Evolutionary conservation across 2,888 invertebrate genomes (phyloP).

Genomic region (Adela reaumurella): DNA sequence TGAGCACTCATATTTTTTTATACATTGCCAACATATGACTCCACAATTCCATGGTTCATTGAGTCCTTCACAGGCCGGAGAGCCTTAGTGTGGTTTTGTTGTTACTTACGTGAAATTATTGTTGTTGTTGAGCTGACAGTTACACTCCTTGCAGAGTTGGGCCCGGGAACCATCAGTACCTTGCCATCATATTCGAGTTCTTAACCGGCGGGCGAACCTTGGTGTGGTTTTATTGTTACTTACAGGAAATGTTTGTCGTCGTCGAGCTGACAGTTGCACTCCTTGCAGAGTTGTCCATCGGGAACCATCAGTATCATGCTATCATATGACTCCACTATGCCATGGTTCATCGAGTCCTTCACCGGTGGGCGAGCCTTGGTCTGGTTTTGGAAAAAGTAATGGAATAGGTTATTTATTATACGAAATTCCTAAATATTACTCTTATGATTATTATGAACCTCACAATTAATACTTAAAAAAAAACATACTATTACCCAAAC

Average conservation of each 20-base stretch:
- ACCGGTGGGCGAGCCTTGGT: conserved; percentile 49
- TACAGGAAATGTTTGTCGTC: conserved; percentile 78
- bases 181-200: too few species aligned
- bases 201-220: too few species aligned
- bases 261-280: conserved; percentile 70
- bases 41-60: too few species aligned
- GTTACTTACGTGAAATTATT: conserved; percentile 82
- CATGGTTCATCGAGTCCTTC: conserved; percentile 41
- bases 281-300: conserved; percentile 62
- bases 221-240: too few species aligned
- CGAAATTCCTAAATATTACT: too few species aligned
- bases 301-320: conserved; percentile 37
- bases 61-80: too few species aligned
- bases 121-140: conserved; percentile 64
- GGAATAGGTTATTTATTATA: conserved; percentile 17
- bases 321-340: conserved; percentile 39
- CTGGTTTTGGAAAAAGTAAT: conserved; percentile 16
- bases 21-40: too few species aligned
- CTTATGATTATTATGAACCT: too few species aligned
- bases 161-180: conserved; percentile 48
- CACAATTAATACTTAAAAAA: too few species aligned
- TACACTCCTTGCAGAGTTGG: conserved; percentile 72
- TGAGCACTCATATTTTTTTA: too few species aligned
- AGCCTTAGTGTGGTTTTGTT: too few species aligned
- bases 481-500: too few species aligned